Conservation (phyloP, 1,140 invertebrate genomes). For the Paramacrobiotus metropolitanus region DNA sequence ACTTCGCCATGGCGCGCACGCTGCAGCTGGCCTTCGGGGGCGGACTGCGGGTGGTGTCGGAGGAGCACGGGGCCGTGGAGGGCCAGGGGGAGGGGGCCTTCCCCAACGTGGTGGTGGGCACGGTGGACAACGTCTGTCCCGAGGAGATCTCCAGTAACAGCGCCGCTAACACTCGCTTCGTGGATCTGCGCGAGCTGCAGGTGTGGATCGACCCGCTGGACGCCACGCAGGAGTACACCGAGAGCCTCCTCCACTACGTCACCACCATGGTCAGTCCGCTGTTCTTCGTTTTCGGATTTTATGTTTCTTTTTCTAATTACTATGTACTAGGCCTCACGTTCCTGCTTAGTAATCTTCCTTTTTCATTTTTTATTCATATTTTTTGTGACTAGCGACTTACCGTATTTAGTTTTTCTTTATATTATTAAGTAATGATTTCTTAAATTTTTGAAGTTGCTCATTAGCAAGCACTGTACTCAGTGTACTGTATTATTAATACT, state of each 20-base stretch:
- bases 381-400: no score
- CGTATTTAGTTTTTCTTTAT: no score
- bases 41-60: slow-evolving; percentile 26
- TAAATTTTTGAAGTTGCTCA: no score
- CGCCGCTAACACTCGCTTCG: slow-evolving; percentile 20
- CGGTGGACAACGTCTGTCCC: slow-evolving; percentile 17
- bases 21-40: slow-evolving; percentile 51
- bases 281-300: no score
- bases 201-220: slow-evolving; percentile 80
- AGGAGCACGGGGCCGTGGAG: neutral
- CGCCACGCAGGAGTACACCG: slow-evolving; percentile 88
- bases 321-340: no score
- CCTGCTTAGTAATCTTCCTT: no score
- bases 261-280: slow-evolving; percentile 99
- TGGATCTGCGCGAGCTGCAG: slow-evolving; percentile 24
- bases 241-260: slow-evolving; percentile 78
- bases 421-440: no score
- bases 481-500: no score
- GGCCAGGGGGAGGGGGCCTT: neutral
- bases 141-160: neutral
- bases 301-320: no score
- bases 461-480: no score
- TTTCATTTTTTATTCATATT: no score
- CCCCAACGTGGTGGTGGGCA: slow-evolving; percentile 16
- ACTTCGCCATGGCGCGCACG: slow-evolving; percentile 59